Base-by-base conservation (phyloP, 2,797 vertebrate species). In the Tarsius wallacei region DNA sequence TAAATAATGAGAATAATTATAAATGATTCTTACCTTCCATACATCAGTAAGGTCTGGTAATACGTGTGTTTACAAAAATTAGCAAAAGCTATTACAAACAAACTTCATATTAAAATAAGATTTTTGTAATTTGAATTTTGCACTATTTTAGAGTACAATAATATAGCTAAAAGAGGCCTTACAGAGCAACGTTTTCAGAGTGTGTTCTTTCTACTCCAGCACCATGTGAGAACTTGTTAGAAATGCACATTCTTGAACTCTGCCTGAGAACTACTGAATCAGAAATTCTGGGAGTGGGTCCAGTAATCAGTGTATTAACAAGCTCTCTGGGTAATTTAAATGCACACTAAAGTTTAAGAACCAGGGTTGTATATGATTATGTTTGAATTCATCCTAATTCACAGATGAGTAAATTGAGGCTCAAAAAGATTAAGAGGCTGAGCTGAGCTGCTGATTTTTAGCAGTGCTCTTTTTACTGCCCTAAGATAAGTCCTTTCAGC, bases 361-460 rank as follows among this genome's bases (percentile, higher is more conserved):
- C 61, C 47, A 33, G 21, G 31, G 1, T 74, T 87, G n/a, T 64
- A 77, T 80, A 76, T 84, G 59, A 93, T 87, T 61, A 42, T 74
- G 51, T 89, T 78, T 73, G 31, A 90, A 89, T 33, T 80, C 76
- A 83, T 61, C 87, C 76, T 68, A 76, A 84, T 87, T 91, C 80
- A 55, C 80, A 96, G 84, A 85, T 73, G 61, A 94, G 80, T 85
- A 91, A 71, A 92, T 4, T 28, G 77, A 93, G 94, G 42, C 71
- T 95, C 77, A 42, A 31, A 84, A 87, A 78, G 80, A 88, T 87
- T 26, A 86, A 83, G 71, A 94, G 82, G 49, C 28, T 1, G 26
- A 61, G 81, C 42, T 49, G 81, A 95, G 57, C 59, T 96, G 74
- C 63, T 90, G 76, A 42, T 70, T 87, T 86, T 82, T 28, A 33